These are phyloP conservation scores for Caenorhabditis uteleia DNA, from an alignment of 2,888 invertebrate species.

Conservation along the genomic window DNA sequence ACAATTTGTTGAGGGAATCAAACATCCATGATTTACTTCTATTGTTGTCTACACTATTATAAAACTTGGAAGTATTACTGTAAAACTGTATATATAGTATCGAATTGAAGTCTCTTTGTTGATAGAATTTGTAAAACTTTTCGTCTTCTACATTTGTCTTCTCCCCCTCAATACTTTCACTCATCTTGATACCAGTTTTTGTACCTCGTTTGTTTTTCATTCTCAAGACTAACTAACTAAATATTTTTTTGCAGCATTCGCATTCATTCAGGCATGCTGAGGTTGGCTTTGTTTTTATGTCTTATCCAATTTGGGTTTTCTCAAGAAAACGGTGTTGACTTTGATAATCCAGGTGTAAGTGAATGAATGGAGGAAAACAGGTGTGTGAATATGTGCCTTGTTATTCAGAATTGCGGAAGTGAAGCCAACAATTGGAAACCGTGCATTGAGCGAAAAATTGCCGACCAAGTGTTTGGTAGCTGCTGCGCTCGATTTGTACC, in stretches of 20 bases:
- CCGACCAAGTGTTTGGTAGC: conserved; percentile 67
- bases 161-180: conserved; percentile 8
- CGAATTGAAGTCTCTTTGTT: too few species aligned
- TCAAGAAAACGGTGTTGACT: conserved; percentile 37
- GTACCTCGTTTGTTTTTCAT: background rate
- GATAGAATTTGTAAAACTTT: conserved; percentile 23
- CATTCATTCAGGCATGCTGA: conserved; percentile 12
- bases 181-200: background rate
- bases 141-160: conserved; percentile 11
- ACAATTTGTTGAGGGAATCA: too few species aligned
- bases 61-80: too few species aligned
- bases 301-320: conserved; percentile 7
- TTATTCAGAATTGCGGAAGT: conserved; percentile 64
- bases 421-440: conserved; percentile 66
- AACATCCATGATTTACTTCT: too few species aligned
- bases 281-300: conserved; percentile 7
- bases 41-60: too few species aligned
- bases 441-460: conserved; percentile 68
- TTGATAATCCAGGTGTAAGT: conserved; percentile 42
- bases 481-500: conserved; percentile 68
- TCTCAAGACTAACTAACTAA: background rate
- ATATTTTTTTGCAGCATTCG: background rate
- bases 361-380: background rate
- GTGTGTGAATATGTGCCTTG: background rate
- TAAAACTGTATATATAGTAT: too few species aligned